phyloP scores from a whole-genome alignment of 2,888 invertebrate species.

The Ochropleura leucogaster region DNA sequence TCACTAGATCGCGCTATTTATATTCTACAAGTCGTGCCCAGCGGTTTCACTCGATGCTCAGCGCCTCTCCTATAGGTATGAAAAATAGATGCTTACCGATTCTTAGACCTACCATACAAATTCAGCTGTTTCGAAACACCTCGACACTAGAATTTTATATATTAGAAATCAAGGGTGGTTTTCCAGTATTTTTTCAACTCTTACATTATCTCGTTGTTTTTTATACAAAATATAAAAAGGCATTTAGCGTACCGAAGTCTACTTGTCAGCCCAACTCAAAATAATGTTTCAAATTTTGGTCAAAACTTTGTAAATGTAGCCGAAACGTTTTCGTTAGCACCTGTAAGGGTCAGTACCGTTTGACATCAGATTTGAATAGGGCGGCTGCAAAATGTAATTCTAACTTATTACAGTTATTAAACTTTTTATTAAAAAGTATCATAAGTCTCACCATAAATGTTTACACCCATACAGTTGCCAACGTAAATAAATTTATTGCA shows the following conservation, averaged over 20 bases:
- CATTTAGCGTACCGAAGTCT: not conserved
- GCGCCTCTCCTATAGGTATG: too few relatives aligned
- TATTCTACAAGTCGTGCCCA: too few relatives aligned
- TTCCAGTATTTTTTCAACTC: not conserved
- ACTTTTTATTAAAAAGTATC: not conserved
- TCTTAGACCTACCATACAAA: too few relatives aligned
- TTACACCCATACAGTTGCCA: constrained; percentile 53
- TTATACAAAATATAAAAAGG: not conserved
- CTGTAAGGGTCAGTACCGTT: not conserved
- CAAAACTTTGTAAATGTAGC: constrained; percentile 4
- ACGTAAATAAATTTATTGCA: constrained; percentile 42
- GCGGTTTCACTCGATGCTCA: too few relatives aligned
- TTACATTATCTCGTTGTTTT: not conserved
- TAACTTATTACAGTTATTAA: not conserved
- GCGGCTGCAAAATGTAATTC: not conserved
- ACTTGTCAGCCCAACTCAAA: not conserved
- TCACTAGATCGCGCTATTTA: not conserved
- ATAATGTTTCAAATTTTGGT: not conserved
- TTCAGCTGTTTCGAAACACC: too few relatives aligned
- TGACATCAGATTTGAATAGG: not conserved
- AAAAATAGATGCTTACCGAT: too few relatives aligned
- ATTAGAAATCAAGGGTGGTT: too few relatives aligned
- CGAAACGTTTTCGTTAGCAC: not conserved
- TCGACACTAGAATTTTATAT: too few relatives aligned
- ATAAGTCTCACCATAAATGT: not conserved